phyloP scores from a whole-genome alignment of 2,797 vertebrate species.

The Platyrinchus mystaceus region DNA sequence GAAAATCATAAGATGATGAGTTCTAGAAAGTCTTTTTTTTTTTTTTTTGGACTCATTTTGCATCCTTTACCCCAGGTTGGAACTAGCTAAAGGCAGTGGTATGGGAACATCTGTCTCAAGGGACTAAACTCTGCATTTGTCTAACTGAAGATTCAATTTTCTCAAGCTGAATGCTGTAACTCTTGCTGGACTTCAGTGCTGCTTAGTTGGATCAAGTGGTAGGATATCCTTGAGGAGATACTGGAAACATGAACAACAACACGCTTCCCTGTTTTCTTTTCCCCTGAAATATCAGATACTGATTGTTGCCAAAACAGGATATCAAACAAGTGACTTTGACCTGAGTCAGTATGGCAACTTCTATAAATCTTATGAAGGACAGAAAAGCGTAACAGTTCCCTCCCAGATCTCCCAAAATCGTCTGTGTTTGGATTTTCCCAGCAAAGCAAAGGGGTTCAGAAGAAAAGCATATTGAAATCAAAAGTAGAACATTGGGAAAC shows the following conservation, averaged over 20 bases:
- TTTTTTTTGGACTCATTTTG: neutral
- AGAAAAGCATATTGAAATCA: neutral
- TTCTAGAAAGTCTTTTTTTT: neutral
- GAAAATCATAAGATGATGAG: neutral
- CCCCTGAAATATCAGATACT: neutral
- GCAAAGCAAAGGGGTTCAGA: neutral
- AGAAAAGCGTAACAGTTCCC: neutral
- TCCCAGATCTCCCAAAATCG: neutral
- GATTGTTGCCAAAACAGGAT: neutral
- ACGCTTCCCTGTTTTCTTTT: neutral
- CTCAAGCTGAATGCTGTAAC: neutral
- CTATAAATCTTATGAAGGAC: neutral
- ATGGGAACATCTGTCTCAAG: neutral
- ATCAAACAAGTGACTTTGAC: neutral
- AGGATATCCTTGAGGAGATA: neutral
- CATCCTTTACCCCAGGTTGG: neutral
- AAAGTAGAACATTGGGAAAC: neutral
- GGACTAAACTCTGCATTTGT: neutral
- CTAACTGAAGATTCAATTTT: neutral
- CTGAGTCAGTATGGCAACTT: neutral
- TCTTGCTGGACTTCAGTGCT: neutral
- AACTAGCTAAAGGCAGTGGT: neutral
- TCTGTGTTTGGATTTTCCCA: neutral
- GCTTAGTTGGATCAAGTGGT: neutral
- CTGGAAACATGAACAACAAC: neutral